These are phyloP conservation scores for Mus caroli DNA, from an alignment of 2,797 vertebrate genomes.

Conservation along the genomic window DNA sequence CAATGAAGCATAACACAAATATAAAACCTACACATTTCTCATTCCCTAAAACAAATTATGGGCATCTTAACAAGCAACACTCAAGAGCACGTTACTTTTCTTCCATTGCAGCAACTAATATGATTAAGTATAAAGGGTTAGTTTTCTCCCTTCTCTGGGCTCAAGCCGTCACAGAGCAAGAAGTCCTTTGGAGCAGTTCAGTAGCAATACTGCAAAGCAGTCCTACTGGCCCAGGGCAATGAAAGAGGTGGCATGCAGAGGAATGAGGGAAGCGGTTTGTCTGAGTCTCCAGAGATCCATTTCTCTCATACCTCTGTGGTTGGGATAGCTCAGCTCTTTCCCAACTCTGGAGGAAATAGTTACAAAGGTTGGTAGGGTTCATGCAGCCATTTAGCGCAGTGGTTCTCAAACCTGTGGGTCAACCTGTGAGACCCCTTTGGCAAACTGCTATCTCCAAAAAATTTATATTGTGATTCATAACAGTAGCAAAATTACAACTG, in stretches of 20 bases:
- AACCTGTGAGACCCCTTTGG: neutral
- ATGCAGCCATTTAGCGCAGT: too few species aligned
- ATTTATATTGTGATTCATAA: neutral
- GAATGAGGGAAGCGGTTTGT: neutral
- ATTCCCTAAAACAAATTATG: slow-evolving; percentile 58
- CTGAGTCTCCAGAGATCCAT: neutral
- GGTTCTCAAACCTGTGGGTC: neutral
- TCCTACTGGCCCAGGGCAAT: neutral
- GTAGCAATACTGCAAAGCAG: neutral
- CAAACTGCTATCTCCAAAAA: neutral
- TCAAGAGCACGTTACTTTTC: slow-evolving; percentile 26
- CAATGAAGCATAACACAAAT: slow-evolving; percentile 25
- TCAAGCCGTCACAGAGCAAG: neutral
- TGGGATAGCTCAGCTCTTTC: neutral
- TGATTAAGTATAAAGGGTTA: neutral
- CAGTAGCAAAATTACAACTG: neutral
- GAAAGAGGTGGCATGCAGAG: neutral
- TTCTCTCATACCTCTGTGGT: neutral
- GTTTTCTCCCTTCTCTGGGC: neutral
- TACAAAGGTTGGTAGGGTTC: neutral
- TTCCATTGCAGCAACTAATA: slow-evolving; percentile 15
- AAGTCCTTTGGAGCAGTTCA: neutral
- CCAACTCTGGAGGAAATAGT: neutral
- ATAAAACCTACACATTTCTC: slow-evolving; percentile 33
- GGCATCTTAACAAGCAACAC: neutral